Evolutionary conservation across 2,113 vertebrate genomes (phyloP), one percentile per base, ranked within the genome.

Genomic region (Xyrauchen texanus): DNA sequence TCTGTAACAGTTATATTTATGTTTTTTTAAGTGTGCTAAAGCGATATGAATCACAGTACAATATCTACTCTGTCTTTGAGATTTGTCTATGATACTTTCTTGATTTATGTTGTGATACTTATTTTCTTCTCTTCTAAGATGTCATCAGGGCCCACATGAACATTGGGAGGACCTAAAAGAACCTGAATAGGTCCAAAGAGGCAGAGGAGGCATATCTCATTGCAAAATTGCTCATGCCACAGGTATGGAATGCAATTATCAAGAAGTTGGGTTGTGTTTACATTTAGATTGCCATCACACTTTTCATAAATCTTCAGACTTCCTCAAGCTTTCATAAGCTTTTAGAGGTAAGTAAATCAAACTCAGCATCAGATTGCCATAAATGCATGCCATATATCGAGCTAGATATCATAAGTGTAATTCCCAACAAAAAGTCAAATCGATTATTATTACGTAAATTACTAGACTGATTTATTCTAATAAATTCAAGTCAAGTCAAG

Each of bases 81-180:
- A 34, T 34, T 34, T 34, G 21, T 3, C 21, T 34, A 34, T 34
- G 13, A 4, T 45, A 6, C 61, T 52, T 45, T 51, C 16, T 66
- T 51, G 34, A 62, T 46, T 45, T 16, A 53, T 55, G 57, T 11
- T 2, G 12, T 46, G 8, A 58, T 57, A 60, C 5, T 21, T 63
- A 55, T 46, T 60, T 21, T 68, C 13, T 47, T 2, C 15, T 78
- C 68, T 79, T 51, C 63, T 3, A 87, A 94, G 98, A 99, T 93
- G 98, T 99, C 86, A 99, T 99, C 47, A 97, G 98, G 52, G 98
- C 98, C 68, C 98, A 99, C 83, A 99, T 99, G 97, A 99, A 99
- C 63, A 97, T 99, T 75, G 98, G 98, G 90, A 94, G 98, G 92
- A 98, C 98, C 78, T 99, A 98, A 68, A 99, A 99, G 93, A 99